phyloP scores from a whole-genome alignment of 64 coral and sea anemone genomes.

The Dendronephthya gigantea region DNA sequence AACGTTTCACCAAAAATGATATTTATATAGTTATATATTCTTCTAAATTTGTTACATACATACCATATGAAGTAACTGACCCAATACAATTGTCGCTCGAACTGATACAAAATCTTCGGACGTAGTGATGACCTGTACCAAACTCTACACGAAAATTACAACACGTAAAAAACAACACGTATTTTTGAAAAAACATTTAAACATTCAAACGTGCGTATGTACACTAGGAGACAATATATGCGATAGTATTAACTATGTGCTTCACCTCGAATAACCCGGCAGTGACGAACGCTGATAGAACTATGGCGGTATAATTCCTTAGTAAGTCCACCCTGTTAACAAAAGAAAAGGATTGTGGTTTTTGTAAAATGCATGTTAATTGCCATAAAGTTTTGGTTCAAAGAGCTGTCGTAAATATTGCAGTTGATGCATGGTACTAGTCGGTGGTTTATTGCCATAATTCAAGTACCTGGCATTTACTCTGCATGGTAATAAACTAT shows the following conservation, averaged over 20 bases:
- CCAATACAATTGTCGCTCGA: conserved; percentile 78
- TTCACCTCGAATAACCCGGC: conserved; percentile 88
- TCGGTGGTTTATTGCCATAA: too few relatives aligned
- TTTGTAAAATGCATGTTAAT: neutral
- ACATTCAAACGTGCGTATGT: neutral
- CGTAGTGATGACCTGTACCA: conserved; percentile 94
- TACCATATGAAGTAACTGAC: conserved; percentile 88
- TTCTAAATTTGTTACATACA: neutral
- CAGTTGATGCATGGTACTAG: too few relatives aligned
- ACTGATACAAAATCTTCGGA: conserved; percentile 88
- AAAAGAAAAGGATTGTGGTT: neutral
- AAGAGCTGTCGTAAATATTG: too few relatives aligned
- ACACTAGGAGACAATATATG: neutral
- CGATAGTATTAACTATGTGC: neutral
- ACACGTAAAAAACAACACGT: too few relatives aligned
- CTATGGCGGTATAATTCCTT: conserved; percentile 74
- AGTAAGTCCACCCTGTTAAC: conserved; percentile 63
- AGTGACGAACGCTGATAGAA: conserved; percentile 85
- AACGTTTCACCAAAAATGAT: too few relatives aligned
- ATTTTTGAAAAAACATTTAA: too few relatives aligned
- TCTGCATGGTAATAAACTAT: conserved; percentile 51
- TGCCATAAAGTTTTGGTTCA: too few relatives aligned
- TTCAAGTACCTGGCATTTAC: conserved; percentile 48
- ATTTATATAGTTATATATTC: too few relatives aligned
- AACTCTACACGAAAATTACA: conserved; percentile 44